phyloP scores from a whole-genome alignment of 2,113 vertebrate genomes.

The Sula dactylatra region DNA sequence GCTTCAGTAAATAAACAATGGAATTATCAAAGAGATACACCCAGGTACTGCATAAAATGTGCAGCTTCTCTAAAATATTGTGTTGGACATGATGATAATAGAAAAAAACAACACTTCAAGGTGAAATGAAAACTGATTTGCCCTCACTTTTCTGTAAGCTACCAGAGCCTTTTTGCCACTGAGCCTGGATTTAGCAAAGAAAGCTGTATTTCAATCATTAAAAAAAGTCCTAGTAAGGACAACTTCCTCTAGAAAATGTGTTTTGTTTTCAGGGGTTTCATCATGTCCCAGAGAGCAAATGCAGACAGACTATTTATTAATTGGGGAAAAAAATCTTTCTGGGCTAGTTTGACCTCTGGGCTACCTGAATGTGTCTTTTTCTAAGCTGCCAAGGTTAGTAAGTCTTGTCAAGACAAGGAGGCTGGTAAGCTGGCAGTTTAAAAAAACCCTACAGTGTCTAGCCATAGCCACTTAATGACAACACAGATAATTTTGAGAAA shows the following conservation, averaged over 20 bases:
- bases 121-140: not conserved
- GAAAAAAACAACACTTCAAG: not conserved
- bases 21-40: not conserved
- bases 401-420: not conserved
- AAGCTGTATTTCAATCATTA: not conserved
- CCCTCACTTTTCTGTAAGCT: not conserved
- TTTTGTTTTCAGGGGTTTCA: not conserved
- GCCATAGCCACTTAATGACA: not conserved
- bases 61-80: not conserved
- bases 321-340: not conserved
- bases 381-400: not conserved
- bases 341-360: not conserved
- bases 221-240: not conserved
- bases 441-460: not conserved
- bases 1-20: not conserved
- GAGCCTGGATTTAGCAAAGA: not conserved
- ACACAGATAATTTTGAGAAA: not conserved
- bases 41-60: not conserved
- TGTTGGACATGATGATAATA: not conserved
- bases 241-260: not conserved
- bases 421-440: not conserved
- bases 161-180: not conserved
- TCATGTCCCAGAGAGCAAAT: not conserved
- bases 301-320: not conserved
- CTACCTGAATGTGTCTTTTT: not conserved